A percentile compares a stretch with the other conserved stretches of the same genome.
phyloP scores from a whole-genome alignment of 2,888 invertebrate species.

The Therioaphis trifolii region DNA sequence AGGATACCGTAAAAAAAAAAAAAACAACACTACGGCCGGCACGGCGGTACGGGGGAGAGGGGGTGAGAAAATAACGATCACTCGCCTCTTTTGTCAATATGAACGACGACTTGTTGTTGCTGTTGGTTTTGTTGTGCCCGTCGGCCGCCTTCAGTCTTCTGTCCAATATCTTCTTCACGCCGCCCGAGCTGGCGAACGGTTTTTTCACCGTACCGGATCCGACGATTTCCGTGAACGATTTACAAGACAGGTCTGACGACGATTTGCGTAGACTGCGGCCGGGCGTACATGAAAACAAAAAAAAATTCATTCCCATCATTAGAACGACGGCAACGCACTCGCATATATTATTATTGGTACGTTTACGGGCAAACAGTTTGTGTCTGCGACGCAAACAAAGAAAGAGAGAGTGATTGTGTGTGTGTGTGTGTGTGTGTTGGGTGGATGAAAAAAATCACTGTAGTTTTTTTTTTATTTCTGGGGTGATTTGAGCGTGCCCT shows the following conservation, averaged over 20 bases:
- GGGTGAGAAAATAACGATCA: constrained; percentile 11
- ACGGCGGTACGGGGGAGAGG: no score
- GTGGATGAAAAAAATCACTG: no score
- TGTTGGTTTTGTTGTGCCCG: constrained; percentile 63
- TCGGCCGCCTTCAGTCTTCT: constrained; percentile 65
- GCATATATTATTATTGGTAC: no score
- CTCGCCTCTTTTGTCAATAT: constrained; percentile 64
- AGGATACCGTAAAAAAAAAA: no score
- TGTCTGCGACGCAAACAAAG: no score
- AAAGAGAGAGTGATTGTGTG: no score
- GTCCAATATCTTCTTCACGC: constrained; percentile 69
- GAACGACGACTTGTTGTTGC: constrained; percentile 40
- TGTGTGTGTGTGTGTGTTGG: no score
- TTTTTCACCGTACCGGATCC: constrained; percentile 67
- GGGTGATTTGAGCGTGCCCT: no score
- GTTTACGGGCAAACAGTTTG: no score
- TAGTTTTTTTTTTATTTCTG: no score
- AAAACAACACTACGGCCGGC: no score
- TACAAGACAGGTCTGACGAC: constrained; percentile 65
- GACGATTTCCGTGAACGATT: constrained; percentile 70
- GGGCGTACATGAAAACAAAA: not conserved
- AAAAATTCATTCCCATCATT: not conserved
- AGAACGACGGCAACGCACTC: not conserved
- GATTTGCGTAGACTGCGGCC: constrained; percentile 37
- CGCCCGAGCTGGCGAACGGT: constrained; percentile 66